Evolutionary conservation across 2,888 invertebrate species (phyloP), one percentile per base, ranked within the genome.

Genomic region (Drosophila eohydei): DNA sequence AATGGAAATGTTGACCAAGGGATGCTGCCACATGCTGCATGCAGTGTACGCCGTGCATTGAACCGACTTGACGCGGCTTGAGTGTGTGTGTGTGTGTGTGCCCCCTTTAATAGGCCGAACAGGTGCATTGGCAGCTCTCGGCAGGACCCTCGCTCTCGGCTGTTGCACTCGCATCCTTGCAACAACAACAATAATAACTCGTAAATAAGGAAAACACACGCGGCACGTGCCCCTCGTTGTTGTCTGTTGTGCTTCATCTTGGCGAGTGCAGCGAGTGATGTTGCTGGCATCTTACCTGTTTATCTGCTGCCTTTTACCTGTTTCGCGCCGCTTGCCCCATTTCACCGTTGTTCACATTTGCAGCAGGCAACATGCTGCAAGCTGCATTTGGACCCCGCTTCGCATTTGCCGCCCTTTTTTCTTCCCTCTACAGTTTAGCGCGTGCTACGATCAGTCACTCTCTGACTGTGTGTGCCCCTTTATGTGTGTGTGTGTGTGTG

Each of bases 121-220:
- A 80, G 80, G 80, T 80, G 80, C 80, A 80, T 58, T 61, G 67
- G 62, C 61, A 43, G 62, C 60, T 43, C 52, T 56, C 46, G 52
- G 52, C 52, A 26, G 32, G 57, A 58, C 54, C 67, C 60, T 58
- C 32, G 51, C 57, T 32, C 66, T 61, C 71, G 78, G 65, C 74
- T 78, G 78, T 78, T 78, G 78, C 78, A 73, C 28, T 34, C 57
- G 77, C 74, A 71, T 68, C 67, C 80, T 75, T 73, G 75, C 73
- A 77, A 30, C 76, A 68, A 16, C 46, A 55, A 41, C 41, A 52
- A 14, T 69, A 55, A 9, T 56, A 40, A 38, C 26, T 67, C 71
- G 70, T 74, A 73, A 74, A 78, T 64, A 70, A 69, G 28, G 34
- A n/a, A 51, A 63, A 68, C 48, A 58, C 56, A 60, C n/a, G 67